Conservation (phyloP, 2,113 vertebrate species). For the Peucedramus taeniatus region DNA sequence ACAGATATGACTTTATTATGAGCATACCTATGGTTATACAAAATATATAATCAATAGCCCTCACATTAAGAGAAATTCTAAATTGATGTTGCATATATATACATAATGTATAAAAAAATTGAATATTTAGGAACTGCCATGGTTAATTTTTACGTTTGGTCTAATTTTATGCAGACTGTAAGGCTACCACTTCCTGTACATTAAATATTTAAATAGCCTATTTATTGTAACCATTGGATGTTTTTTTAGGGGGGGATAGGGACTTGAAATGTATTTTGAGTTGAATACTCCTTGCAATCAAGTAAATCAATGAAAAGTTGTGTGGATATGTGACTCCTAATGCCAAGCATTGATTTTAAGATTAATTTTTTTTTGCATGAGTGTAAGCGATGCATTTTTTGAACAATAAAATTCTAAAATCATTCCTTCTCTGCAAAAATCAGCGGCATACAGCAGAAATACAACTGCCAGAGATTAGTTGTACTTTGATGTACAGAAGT, state of each 20-base stretch:
- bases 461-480: neutral
- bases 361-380: neutral
- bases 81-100: neutral
- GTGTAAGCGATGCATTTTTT: neutral
- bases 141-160: neutral
- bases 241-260: accelerated
- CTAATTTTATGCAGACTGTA: neutral
- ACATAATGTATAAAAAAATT: neutral
- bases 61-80: neutral
- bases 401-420: neutral
- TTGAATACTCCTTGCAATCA: neutral
- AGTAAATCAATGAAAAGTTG: neutral
- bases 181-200: neutral
- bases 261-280: neutral
- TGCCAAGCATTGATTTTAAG: neutral
- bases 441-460: neutral
- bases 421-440: neutral
- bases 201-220: neutral
- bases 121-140: neutral
- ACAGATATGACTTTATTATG: neutral
- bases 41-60: neutral
- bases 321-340: neutral
- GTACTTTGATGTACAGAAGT: neutral
- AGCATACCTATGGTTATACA: neutral
- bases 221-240: neutral